Conservation (phyloP, 2,113 vertebrate species). For the Cinclus cinclus region DNA sequence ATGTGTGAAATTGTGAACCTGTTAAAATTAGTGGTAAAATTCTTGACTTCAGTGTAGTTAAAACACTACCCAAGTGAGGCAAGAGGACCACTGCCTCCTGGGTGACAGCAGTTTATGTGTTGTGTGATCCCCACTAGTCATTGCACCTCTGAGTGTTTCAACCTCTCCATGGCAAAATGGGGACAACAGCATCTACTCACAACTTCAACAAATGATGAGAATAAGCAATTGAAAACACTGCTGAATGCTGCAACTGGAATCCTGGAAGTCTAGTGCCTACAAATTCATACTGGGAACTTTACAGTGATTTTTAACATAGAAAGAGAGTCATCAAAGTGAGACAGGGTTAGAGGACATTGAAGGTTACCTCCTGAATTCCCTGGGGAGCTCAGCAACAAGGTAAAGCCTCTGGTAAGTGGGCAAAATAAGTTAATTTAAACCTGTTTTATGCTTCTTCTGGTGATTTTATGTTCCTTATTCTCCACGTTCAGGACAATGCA, state of each 20-base stretch:
- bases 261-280: not conserved
- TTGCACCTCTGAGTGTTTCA: not conserved
- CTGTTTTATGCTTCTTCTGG: not conserved
- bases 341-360: not conserved
- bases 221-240: not conserved
- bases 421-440: slow-evolving; percentile 2
- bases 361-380: not conserved
- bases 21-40: not conserved
- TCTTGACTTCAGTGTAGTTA: not conserved
- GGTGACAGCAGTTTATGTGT: not conserved
- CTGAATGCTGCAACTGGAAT: not conserved
- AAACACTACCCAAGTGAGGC: not conserved
- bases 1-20: not conserved
- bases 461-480: not conserved
- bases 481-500: not conserved
- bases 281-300: not conserved
- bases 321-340: not conserved
- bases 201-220: not conserved
- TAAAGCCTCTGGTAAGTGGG: not conserved
- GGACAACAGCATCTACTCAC: not conserved
- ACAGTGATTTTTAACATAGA: not conserved
- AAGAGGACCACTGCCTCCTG: not conserved
- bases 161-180: not conserved
- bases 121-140: not conserved
- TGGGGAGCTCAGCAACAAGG: not conserved